phyloP scores from a whole-genome alignment of 2,888 invertebrate species.

The Arenicola marina region DNA sequence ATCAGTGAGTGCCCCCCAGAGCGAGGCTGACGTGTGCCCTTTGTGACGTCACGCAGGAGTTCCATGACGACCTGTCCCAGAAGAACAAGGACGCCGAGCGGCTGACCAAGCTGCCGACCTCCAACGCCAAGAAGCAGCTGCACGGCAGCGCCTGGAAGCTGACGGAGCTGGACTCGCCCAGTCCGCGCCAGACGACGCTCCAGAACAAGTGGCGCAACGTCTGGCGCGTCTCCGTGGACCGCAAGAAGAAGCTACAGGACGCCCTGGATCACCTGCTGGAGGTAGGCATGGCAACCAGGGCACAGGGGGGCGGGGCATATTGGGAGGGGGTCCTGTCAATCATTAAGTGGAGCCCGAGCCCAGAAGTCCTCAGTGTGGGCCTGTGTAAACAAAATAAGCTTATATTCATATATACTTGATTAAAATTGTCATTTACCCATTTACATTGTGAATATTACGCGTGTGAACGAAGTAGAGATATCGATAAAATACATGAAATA shows the following conservation, averaged over 20 bases:
- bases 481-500: too few species aligned
- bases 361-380: too few species aligned
- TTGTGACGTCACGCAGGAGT: conserved; percentile 49
- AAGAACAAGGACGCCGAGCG: conserved; percentile 55
- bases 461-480: too few species aligned
- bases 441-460: too few species aligned
- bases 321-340: too few species aligned
- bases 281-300: conserved; percentile 42
- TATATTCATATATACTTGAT: too few species aligned
- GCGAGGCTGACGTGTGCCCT: too few species aligned
- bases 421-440: too few species aligned
- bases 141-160: conserved; percentile 46
- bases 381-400: too few species aligned
- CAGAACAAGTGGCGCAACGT: conserved; percentile 59
- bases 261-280: conserved; percentile 55
- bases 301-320: too few species aligned
- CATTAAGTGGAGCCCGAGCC: too few species aligned
- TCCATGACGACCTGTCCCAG: conserved; percentile 56
- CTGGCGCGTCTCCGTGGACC: conserved; percentile 59
- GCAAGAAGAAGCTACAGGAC: conserved; percentile 59
- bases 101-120: conserved; percentile 46
- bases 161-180: conserved; percentile 46
- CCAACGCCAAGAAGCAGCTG: conserved; percentile 8
- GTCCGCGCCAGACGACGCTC: conserved; percentile 50
- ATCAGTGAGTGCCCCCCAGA: too few species aligned